Percentiles rank a stretch among this genome's conserved stretches.
Evolutionary conservation across 2,888 invertebrate species (phyloP).

Genomic region (Mallateleia sp.): DNA sequence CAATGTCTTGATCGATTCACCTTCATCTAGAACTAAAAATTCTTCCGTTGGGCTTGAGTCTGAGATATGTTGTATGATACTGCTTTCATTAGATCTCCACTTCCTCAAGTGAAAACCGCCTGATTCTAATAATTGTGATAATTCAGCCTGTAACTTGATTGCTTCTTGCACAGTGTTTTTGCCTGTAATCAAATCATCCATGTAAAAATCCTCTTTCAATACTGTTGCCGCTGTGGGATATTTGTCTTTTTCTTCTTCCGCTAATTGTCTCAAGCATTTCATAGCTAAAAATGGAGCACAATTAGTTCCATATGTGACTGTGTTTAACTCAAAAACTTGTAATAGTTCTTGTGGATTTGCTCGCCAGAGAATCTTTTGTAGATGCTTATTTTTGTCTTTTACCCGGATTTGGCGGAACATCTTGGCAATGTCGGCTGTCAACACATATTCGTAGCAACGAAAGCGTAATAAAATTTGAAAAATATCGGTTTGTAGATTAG

Average conservation of each 20-base stretch:
- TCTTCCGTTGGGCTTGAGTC: not conserved
- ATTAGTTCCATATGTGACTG: conserved; percentile 30
- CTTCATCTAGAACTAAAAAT: not conserved
- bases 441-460: conserved; percentile 3
- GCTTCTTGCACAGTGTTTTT: conserved; percentile 40
- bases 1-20: conserved; percentile 54
- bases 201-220: conserved; percentile 77
- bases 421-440: not conserved
- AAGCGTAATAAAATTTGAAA: not conserved
- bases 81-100: conserved; percentile 41
- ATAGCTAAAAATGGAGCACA: conserved; percentile 31
- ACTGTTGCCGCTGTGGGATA: conserved; percentile 69
- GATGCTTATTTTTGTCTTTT: not conserved
- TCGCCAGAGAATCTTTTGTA: conserved; percentile 7
- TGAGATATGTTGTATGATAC: not conserved
- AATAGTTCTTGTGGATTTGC: not conserved
- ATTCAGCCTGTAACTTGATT: conserved; percentile 57
- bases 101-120: conserved; percentile 58
- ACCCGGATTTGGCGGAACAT: not conserved
- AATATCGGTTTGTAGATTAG: not conserved
- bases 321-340: conserved; percentile 16
- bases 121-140: conserved; percentile 11
- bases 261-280: conserved; percentile 11
- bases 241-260: not conserved
- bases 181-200: conserved; percentile 51